These are phyloP conservation scores for Mormoops blainvillei DNA, from an alignment of 2,113 vertebrate genomes.

Conservation along the genomic window DNA sequence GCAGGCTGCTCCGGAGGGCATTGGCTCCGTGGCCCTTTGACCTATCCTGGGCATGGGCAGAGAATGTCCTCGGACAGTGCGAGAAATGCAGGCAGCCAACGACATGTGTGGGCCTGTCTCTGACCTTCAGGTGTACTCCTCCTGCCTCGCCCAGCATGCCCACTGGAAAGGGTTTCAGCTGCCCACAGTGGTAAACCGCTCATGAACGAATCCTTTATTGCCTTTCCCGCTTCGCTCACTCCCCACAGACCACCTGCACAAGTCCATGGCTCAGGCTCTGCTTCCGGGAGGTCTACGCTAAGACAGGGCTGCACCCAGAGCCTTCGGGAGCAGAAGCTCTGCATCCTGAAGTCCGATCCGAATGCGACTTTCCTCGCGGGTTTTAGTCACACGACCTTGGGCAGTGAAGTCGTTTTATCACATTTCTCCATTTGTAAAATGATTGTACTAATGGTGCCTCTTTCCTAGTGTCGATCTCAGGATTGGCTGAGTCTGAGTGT, in stretches of 20 bases:
- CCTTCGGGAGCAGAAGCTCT: rapidly evolving
- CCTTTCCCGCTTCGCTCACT: not conserved
- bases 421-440: too few species aligned
- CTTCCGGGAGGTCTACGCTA: not conserved
- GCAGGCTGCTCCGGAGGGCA: not conserved
- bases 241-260: not conserved
- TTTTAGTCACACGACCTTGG: not conserved
- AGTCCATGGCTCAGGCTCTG: not conserved
- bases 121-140: not conserved
- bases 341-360: rapidly evolving
- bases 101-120: not conserved
- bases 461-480: rapidly evolving
- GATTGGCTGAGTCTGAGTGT: rapidly evolving
- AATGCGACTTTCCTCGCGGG: rapidly evolving
- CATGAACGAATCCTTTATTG: rapidly evolving
- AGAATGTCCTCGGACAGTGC: not conserved
- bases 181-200: too few species aligned
- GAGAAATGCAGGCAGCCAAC: not conserved
- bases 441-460: rapidly evolving
- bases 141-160: rapidly evolving
- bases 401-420: rapidly evolving
- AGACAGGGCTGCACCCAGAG: rapidly evolving
- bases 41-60: not conserved
- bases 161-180: rapidly evolving
- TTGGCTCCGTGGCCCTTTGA: not conserved